Evolutionary conservation across 2,797 vertebrate genomes (phyloP).

Genomic region (Danio kyathit): DNA sequence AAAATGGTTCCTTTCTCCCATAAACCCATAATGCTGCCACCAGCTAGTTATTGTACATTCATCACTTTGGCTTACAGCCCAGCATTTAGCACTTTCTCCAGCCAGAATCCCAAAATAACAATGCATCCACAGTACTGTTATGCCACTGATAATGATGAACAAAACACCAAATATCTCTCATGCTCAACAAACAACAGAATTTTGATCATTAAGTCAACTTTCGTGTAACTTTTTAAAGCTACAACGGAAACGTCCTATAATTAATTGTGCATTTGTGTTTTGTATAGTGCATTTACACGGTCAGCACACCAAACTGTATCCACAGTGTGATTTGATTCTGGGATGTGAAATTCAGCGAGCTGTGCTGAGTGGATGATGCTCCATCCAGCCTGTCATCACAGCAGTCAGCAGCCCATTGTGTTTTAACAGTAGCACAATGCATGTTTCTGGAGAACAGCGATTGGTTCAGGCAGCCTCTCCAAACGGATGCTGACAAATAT

Average conservation of each 20-base stretch:
- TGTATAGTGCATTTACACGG: not conserved
- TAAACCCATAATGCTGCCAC: slow-evolving; percentile 3
- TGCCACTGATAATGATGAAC: not conserved
- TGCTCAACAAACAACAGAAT: not conserved
- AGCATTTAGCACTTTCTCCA: slow-evolving; percentile 36
- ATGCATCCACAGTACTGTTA: slow-evolving; percentile 15
- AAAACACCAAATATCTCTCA: slow-evolving; percentile 5
- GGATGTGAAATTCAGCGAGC: slow-evolving; percentile 24
- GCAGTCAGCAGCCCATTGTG: slow-evolving; percentile 30
- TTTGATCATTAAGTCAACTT: slow-evolving; percentile 1
- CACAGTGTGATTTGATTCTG: slow-evolving; percentile 30
- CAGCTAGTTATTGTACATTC: slow-evolving; percentile 35
- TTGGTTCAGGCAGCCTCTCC: slow-evolving; percentile 49
- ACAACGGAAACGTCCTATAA: not conserved
- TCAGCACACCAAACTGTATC: slow-evolving; percentile 1
- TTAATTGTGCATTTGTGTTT: slow-evolving; percentile 10
- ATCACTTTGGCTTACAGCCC: slow-evolving; percentile 35
- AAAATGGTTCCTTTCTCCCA: slow-evolving; percentile 14
- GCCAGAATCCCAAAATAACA: slow-evolving; percentile 20
- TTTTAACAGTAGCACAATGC: slow-evolving; percentile 48
- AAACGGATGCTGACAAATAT: slow-evolving; percentile 61
- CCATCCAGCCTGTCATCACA: slow-evolving; percentile 33
- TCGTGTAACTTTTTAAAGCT: not conserved
- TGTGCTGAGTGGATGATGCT: slow-evolving; percentile 30
- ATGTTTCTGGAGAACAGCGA: slow-evolving; percentile 50